Evolutionary conservation across 2,113 vertebrate species (phyloP), one percentile per base, ranked within the genome.

Genomic region (Mirounga angustirostris): DNA sequence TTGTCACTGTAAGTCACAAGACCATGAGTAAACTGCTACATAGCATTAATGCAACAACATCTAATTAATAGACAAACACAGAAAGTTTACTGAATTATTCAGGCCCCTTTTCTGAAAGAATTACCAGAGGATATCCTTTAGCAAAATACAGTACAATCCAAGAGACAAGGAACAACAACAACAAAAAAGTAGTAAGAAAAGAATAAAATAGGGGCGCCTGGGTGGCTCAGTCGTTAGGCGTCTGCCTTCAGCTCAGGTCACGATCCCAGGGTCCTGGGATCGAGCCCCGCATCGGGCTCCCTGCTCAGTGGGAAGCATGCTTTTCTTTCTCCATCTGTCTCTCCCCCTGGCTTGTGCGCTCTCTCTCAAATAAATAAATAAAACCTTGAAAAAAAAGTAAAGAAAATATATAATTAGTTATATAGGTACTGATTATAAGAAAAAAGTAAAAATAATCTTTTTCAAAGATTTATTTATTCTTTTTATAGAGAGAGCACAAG

Each of bases 361-460:
- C 63, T 33, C 28, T 65, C 63, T 67, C 58, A 59, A 21, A 58
- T 56, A 65, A 54, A 65, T 67, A 33, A 67, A 67, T 67, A 67
- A 16, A 33, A 33, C 7, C 6, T 67, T 67, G 7, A 16, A 16
- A 14, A 5, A 14, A 28, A 78, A 95, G 50, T 89, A 80, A 93
- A 84, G 59, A 79, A 97, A 93, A 78, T 59, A 69, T 16, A 40
- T 21, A 86, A 36, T 79, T 83, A 86, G 36, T 79, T 79, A 46
- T 3, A 52, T 50, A 79, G 50, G 15, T 54, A 63, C 24, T 40
- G 15, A 13, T 43, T 61, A 0, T 69, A 92, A 82, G 88, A 26
- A 92, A 91, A 86, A n/a, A 2, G 63, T 76, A 88, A 40, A 19
- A 63, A 52, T 63, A n/a, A 89, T 78, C 18, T 50, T 85, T 83